Base-by-base conservation (phyloP, 2,888 invertebrate species). In the Mesorhabditis sp. region DNA sequence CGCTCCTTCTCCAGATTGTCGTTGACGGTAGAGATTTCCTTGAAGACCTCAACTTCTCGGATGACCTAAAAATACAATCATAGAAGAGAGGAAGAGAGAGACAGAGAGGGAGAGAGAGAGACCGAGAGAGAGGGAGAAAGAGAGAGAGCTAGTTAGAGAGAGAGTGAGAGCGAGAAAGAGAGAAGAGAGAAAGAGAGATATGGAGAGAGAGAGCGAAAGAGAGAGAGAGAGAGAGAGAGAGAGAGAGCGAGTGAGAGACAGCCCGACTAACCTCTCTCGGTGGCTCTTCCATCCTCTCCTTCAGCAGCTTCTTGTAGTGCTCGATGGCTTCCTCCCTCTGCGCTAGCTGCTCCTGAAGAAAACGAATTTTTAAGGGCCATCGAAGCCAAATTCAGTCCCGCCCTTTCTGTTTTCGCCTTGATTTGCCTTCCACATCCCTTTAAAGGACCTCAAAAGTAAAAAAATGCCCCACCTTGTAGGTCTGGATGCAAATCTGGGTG, bases 301-400 rank as follows among this genome's bases (percentile, higher is more conserved):
- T 70, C 15, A 84, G 62, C 42, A 83, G 62, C 44, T 72, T 65
- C 42, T 74, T 72, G 70, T 83, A 83, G 65, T 75, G 74, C 41
- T 76, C 76, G 13, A 83, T 74, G 6, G 81, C 78, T 2, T 68
- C 63, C 13, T 83, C 82, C 62, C 81, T 82, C 44, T 78, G 74
- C 28, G 71, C 70, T 45, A 83, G 66, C 74, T 83, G 83, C 44
- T 81, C 82, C 74, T 81, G 44, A 44, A 72, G 28, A 28, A 28
- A 28, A 28, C 28, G 2, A 28, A 28, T 28, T 28, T 28, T 28
- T 28, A 28, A 28, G 28, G 28, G 28, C 28, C 1, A 28, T 28
- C 28, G 28, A 28, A 28, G 28, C 28, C 28, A 28, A 28, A 64
- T 62, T 50, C 42, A 10, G 28, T 42, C 45, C 4, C 62, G 58